Base-by-base conservation (phyloP, 1,140 invertebrate genomes). In the Ostrea denselamellosa region DNA sequence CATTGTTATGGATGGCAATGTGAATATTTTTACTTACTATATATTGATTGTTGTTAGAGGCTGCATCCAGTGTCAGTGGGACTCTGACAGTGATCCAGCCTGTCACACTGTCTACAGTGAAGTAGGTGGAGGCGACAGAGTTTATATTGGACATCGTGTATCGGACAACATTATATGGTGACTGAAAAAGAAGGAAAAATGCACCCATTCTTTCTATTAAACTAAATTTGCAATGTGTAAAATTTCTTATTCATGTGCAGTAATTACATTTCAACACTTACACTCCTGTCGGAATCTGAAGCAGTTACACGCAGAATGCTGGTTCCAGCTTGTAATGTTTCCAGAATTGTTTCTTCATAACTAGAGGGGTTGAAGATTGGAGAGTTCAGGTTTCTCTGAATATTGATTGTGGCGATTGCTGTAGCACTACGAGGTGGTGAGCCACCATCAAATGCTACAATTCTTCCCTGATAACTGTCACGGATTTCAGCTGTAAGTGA, bases 331-430 rank as follows among this genome's bases (percentile, higher is more conserved):
- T 83, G 0, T 7, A 83, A 68, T 5, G 88, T 90, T 56, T 93
- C 93, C 22, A 84, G 65, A n/a, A 93, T 92, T 25, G 90, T 91
- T 9, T 77, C 85, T 54, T 81, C 28, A 65, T 92, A 92, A 44
- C 87, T 91, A 5, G 54, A 22, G 51, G 65, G 84, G 54, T 87
- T 81, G 51, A 93, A 92, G 71, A 89, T 53, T 17, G 93, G 93
- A 22, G 89, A 71, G 83, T 91, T 91, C 84, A 87, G 52, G 85
- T 93, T 93, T 44, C 92, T 88, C 58, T 87, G 56, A n/a, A 93
- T 91, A 34, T 83, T 91, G n/a, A 93, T 90, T 9, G 89, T 90
- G 17, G 92, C 91, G 25, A 85, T 84, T 25, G 81, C 85, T 17
- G 22, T 77, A 25, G 89, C 83, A 14, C 68, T 22, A 8, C 85